phyloP scores from a whole-genome alignment of 2,113 vertebrate species.

The Lepus timidus region DNA sequence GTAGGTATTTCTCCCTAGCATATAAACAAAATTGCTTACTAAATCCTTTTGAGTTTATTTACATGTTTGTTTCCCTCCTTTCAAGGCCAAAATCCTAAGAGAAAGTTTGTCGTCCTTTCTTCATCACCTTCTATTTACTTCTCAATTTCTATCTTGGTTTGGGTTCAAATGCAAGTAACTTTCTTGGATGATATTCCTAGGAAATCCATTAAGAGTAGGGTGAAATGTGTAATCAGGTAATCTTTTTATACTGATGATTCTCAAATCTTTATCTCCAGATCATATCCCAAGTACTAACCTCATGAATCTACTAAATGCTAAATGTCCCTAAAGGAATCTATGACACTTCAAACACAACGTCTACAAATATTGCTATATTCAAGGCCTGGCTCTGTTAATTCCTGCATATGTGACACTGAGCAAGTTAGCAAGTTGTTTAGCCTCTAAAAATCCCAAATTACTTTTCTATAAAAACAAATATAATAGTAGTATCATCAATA shows the following conservation, averaged over 20 bases:
- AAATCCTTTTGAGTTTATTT: not conserved
- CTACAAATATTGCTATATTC: not conserved
- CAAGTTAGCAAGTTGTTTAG: constrained; percentile 24
- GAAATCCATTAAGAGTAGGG: not conserved
- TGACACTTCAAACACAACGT: not conserved
- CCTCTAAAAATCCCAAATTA: not conserved
- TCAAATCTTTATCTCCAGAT: not conserved
- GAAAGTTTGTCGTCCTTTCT: not conserved
- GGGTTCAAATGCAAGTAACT: not conserved
- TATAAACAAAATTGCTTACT: not conserved
- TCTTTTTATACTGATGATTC: not conserved
- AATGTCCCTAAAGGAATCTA: not conserved
- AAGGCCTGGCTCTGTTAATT: not conserved
- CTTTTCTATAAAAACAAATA: not conserved
- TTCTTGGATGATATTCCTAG: not conserved
- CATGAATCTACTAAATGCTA: not conserved
- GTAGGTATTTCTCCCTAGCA: not conserved
- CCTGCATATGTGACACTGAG: not conserved
- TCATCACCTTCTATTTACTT: not conserved
- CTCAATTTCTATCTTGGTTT: not conserved
- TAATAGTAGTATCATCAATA: not conserved
- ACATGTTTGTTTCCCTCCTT: not conserved
- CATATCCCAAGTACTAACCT: not conserved
- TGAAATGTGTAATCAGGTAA: not conserved
- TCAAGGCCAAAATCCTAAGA: not conserved